Evolutionary conservation across 2,113 vertebrate species (phyloP).

Genomic region (Malurus cyaneus): DNA sequence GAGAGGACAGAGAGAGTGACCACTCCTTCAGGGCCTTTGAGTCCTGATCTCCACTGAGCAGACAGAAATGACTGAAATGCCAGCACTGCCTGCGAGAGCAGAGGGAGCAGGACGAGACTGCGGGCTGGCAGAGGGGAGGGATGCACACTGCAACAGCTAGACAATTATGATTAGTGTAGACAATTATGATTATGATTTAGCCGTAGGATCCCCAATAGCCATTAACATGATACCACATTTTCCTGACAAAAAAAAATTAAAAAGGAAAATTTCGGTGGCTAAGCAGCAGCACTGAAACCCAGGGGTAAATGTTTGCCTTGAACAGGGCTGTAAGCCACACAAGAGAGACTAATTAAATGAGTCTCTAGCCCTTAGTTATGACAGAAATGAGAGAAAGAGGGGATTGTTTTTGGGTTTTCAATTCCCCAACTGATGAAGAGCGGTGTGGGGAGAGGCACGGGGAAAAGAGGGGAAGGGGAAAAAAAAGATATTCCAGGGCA

Average conservation of each 20-base stretch:
- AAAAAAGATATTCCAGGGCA: not conserved
- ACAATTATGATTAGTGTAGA: slow-evolving; percentile 42
- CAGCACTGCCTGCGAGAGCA: not conserved
- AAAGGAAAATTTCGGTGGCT: not conserved
- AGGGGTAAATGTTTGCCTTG: not conserved
- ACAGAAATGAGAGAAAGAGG: not conserved
- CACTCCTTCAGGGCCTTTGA: not conserved
- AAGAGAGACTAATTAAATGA: slow-evolving; percentile 4
- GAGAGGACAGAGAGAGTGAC: not conserved
- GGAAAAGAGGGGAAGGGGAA: not conserved
- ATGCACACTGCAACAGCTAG: slow-evolving; percentile 1
- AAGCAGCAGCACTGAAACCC: not conserved
- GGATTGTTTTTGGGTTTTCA: not conserved
- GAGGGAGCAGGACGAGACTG: not conserved
- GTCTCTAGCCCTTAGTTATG: not conserved
- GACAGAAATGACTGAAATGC: not conserved
- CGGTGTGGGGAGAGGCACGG: not conserved
- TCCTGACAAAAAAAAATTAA: slow-evolving; percentile 29
- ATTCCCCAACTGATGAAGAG: not conserved
- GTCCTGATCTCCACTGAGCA: not conserved
- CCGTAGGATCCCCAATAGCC: slow-evolving; percentile 2
- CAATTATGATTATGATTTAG: slow-evolving; percentile 54
- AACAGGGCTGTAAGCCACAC: not conserved
- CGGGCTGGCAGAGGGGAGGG: not conserved
- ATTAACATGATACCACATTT: slow-evolving; percentile 20